These are phyloP conservation scores for Hyposoter didymator DNA, from an alignment of 2,888 invertebrate genomes.

Conservation along the genomic window DNA sequence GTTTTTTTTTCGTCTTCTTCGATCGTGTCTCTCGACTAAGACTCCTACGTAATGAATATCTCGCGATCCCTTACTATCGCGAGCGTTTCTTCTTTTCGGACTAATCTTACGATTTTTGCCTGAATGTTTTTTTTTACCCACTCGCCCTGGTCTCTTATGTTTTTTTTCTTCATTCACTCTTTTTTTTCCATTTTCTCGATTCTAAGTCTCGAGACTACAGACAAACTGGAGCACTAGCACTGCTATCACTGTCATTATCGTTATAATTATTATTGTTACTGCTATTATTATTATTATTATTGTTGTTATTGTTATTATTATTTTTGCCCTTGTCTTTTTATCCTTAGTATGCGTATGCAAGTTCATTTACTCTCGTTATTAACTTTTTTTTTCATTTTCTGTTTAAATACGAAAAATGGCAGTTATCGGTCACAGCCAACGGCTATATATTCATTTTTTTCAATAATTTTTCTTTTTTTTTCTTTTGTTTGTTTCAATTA, in stretches of 20 bases:
- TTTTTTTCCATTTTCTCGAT: conserved; percentile 4
- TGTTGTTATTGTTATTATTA: conserved; percentile 20
- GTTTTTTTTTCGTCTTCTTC: background rate
- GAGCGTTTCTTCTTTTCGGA: background rate
- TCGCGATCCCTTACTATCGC: conserved; percentile 18
- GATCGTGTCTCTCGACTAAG: background rate
- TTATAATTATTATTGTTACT: conserved; percentile 14
- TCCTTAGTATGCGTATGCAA: conserved; percentile 29
- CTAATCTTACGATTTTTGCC: conserved; percentile 5
- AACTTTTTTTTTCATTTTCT: conserved; percentile 71
- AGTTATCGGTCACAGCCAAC: conserved; percentile 85
- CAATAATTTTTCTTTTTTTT: background rate
- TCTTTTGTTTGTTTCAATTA: background rate
- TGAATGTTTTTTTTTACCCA: conserved; percentile 13
- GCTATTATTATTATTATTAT: background rate
- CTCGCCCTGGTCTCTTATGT: background rate
- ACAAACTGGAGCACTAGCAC: conserved; percentile 29
- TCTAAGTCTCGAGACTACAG: conserved; percentile 35
- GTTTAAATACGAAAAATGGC: conserved; percentile 82
- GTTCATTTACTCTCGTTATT: conserved; percentile 63
- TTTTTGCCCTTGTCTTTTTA: background rate
- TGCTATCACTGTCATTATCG: conserved; percentile 13
- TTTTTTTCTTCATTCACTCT: background rate
- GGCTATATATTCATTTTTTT: conserved; percentile 80
- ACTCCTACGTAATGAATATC: conserved; percentile 47